Evolutionary conservation across 2,113 vertebrate species (phyloP), one percentile per base, ranked within the genome.

Genomic region (Ciconia stormi): DNA sequence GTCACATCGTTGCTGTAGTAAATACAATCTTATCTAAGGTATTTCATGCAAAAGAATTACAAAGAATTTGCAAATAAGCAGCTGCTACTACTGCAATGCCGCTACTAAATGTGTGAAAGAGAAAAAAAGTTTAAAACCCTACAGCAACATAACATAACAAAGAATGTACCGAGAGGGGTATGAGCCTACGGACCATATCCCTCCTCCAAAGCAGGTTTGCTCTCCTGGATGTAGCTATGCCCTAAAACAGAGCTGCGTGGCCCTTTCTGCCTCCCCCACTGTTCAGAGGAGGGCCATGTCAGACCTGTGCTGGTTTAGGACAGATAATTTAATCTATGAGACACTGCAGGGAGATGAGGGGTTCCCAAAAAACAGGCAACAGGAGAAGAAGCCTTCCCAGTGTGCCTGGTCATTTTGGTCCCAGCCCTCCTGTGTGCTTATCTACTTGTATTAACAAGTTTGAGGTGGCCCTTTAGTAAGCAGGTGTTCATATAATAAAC

Each of bases 161-260:
- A 40, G 65, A 47, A 61, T 17, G n/a, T 47, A 22, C 44, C 2
- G 16, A 53, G 49, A 29, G 27, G 26, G 6, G 20, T 44, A 26
- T 11, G 26, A 69, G 29, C 44, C 63, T 56, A 16, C 11, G 30
- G 59, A 26, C n/a, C 23, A 13, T 5, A 16, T 3, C 27, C 6
- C 11, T 44, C 25, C 18, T 76, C 30, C 44, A 61, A 15, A 66
- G 58, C 59, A 26, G 16, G 16, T 23, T 61, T 81, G 59, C 32
- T 59, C 11, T 73, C 34, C 29, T 21, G 13, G 16, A 8, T 30
- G 46, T 11, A 44, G 49, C 44, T 34, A 1, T 52, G 46, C 15
- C 44, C 61, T 58, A 21, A 29, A 38, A 2, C 34, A 47, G n/a
- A 74, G 34, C 23, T 2, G 2, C 1, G 1, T 10, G 25, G n/a